Evolutionary conservation across 2,797 vertebrate genomes (phyloP), one percentile per base, ranked within the genome.

Genomic region (Characodon lateralis): DNA sequence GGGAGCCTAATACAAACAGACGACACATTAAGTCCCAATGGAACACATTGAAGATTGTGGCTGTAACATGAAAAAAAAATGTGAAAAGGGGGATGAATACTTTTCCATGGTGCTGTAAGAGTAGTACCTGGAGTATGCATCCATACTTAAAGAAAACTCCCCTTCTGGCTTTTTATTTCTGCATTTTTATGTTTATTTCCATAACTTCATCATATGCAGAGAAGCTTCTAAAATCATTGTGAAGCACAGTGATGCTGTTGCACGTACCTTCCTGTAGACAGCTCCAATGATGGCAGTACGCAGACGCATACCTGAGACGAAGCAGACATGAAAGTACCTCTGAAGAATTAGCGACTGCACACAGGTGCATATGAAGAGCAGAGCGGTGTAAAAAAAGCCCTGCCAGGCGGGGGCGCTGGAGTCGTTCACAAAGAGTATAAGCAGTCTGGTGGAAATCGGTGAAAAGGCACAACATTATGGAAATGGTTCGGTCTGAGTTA

Each of bases 251-350:
- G 39, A 4, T n/a, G 6, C 48, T 76, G 18, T 41, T 46, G 31
- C 0, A 31, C 2, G 58, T 91, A 99, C 98, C 97, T 99, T 99
- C 24, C 97, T 95, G 80, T 99, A 99, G 77, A 99, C 95, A 0
- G 98, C 96, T 20, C 98, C 98, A 0, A 98, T 94, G 81, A 99
- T 92, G 1, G 98, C 97, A 0, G 97, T 97, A 87, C 98, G 98
- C 58, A 99, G 91, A 63, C 98, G 94, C 98, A 99, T 99, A 84
- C 98, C 98, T 0, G 98, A 96, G 76, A 99, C 95, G 24, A 99
- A 99, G 91, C 98, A 99, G 82, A 99, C 97, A 26, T 99, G 97
- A 88, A 99, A 99, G 89, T 99, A 99, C 74, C 96, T 96, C 93
- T 99, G 98, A 65, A 99, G 94, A 83, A 99, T 93, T 55, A 99